phyloP scores from a whole-genome alignment of 2,888 invertebrate genomes.

The Schizaphis graminum region DNA sequence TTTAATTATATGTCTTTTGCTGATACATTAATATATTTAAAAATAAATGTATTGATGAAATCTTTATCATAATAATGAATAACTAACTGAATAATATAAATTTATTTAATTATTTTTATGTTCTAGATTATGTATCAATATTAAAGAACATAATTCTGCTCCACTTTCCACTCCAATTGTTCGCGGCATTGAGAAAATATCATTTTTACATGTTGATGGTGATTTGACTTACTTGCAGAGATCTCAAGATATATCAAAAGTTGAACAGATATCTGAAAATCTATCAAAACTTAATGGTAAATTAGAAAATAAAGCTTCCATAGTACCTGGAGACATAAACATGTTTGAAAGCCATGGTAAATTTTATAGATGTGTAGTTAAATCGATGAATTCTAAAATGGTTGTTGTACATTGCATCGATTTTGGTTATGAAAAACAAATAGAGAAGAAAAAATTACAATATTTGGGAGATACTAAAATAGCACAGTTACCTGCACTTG shows the following conservation, averaged over 20 bases:
- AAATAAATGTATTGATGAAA: background rate
- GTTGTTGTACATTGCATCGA: constrained; percentile 55
- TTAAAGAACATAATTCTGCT: constrained; percentile 41
- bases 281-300: constrained; percentile 46
- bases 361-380: constrained; percentile 51
- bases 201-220: constrained; percentile 57
- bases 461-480: constrained; percentile 25
- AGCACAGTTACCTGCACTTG: constrained; percentile 37
- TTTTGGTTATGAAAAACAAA: constrained; percentile 54
- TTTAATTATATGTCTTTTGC: too few relatives aligned
- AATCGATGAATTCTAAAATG: constrained; percentile 11
- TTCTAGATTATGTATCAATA: constrained; percentile 18
- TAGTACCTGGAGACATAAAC: constrained; percentile 11
- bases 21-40: too few relatives aligned
- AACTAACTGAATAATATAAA: background rate
- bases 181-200: constrained; percentile 56
- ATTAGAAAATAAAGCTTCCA: background rate
- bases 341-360: constrained; percentile 48
- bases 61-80: background rate
- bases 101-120: background rate
- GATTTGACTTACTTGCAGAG: constrained; percentile 53
- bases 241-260: constrained; percentile 43
- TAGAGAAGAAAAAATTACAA: constrained; percentile 48
- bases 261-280: constrained; percentile 52
- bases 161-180: constrained; percentile 55